Percentiles rank a stretch among this genome's conserved stretches.
Evolutionary conservation across 23 tunicate species (phyloP).

Genomic region (Botrylloides violaceus): DNA sequence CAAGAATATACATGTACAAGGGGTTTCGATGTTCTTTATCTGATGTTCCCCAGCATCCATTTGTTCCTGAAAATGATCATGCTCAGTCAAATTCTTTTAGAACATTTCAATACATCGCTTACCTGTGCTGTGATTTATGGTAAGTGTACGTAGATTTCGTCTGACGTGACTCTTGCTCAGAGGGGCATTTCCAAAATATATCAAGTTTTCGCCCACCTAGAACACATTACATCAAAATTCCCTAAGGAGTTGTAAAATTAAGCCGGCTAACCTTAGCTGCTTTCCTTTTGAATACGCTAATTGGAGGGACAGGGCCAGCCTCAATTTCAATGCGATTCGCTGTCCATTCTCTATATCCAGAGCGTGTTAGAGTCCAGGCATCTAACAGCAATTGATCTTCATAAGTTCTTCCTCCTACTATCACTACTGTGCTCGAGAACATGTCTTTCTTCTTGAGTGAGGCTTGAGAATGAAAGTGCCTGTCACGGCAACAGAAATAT

Average conservation of each 20-base stretch:
- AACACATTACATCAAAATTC: not conserved
- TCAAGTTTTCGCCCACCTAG: constrained; percentile 22
- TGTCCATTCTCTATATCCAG: constrained; percentile 43
- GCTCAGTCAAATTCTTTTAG: too few relatives aligned
- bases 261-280: constrained; percentile 5
- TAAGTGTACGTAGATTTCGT: not conserved
- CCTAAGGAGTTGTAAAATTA: not conserved
- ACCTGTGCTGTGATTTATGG: not conserved
- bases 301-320: constrained; percentile 23
- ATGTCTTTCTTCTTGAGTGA: constrained; percentile 3
- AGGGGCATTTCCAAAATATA: constrained; percentile 14
- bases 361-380: constrained; percentile 24
- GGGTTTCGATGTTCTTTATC: constrained; percentile 15
- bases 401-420: constrained; percentile 19
- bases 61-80: not conserved
- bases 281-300: constrained; percentile 24
- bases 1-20: constrained; percentile 1
- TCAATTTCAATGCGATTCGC: not conserved
- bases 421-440: constrained; percentile 23
- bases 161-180: not conserved
- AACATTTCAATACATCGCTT: not conserved
- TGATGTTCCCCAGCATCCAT: not conserved
- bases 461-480: constrained; percentile 22
- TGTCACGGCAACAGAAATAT: not conserved
- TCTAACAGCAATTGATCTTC: constrained; percentile 8